A percentile compares a stretch with the other conserved stretches of the same genome.
Evolutionary conservation across 2,113 vertebrate species (phyloP).

Genomic region (Hippocampus zosterae): DNA sequence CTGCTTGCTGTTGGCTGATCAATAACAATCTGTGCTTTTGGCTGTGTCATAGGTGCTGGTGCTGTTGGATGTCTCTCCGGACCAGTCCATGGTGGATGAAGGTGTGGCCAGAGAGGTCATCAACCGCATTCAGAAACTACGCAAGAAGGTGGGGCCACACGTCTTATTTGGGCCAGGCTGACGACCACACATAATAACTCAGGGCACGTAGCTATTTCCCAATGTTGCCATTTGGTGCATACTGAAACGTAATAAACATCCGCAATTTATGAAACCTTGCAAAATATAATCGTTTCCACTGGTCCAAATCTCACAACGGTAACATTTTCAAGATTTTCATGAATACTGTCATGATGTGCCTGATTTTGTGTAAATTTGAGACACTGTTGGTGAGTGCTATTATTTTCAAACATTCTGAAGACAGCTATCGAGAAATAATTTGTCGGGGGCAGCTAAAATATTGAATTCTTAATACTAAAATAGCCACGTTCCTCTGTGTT

Average conservation of each 20-base stretch:
- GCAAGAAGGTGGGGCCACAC: constrained; percentile 85
- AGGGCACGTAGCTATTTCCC: constrained; percentile 39
- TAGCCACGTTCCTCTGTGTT: no score
- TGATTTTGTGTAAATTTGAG: no score
- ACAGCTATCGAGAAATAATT: no score
- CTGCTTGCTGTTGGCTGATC: background rate
- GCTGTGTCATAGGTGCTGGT: constrained; percentile 78
- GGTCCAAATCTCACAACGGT: no score
- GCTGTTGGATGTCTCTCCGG: constrained; percentile 87
- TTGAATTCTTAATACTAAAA: no score
- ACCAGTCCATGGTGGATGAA: constrained; percentile 95
- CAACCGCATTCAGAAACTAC: constrained; percentile 97
- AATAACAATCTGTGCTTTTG: background rate
- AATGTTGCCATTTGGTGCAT: constrained; percentile 43
- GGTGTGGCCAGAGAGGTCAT: constrained; percentile 95
- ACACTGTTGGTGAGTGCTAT: no score
- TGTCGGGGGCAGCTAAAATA: no score
- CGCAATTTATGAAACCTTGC: no score
- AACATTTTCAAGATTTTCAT: no score
- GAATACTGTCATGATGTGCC: no score
- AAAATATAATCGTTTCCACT: no score
- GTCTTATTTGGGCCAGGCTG: constrained; percentile 1
- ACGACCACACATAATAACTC: constrained; percentile 9
- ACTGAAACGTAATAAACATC: constrained; percentile 19
- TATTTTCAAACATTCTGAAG: no score